These are phyloP conservation scores for Stenolophus ochropezus DNA, from an alignment of 2,888 invertebrate genomes.

Conservation along the genomic window DNA sequence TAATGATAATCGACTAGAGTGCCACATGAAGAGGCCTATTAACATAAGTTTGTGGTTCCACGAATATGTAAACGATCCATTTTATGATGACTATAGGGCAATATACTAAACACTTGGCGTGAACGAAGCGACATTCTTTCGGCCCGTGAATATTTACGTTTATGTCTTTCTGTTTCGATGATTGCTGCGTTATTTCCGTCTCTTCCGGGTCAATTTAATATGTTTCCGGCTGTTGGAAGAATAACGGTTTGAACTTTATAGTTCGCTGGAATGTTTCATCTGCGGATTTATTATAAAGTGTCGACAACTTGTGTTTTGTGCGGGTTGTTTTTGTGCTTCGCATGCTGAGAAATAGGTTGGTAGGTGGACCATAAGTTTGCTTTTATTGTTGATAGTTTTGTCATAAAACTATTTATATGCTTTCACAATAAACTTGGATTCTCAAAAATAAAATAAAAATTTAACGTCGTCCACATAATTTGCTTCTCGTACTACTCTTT, in stretches of 20 bases:
- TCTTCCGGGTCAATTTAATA: constrained; percentile 57
- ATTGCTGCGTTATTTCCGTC: constrained; percentile 51
- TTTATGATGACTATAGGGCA: constrained; percentile 22
- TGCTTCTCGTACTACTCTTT: not conserved
- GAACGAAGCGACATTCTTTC: not conserved
- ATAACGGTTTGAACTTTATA: constrained; percentile 55
- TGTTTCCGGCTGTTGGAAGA: constrained; percentile 50
- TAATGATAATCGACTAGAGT: not conserved
- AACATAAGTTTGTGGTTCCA: constrained; percentile 6
- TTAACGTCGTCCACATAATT: not conserved
- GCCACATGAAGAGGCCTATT: not conserved
- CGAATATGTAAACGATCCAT: constrained; percentile 8
- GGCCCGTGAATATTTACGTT: constrained; percentile 42
- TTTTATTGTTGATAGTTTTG: constrained; percentile 32
- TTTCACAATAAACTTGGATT: constrained; percentile 28
- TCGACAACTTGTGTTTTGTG: constrained; percentile 22
- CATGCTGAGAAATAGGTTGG: not conserved
- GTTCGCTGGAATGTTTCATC: constrained; percentile 43
- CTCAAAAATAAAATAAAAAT: constrained; percentile 21
- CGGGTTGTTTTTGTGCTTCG: constrained; percentile 1
- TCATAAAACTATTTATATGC: constrained; percentile 32
- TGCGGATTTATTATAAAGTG: constrained; percentile 45
- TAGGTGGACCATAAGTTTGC: constrained; percentile 25
- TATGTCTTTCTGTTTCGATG: constrained; percentile 46
- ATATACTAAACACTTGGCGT: constrained; percentile 8